Evolutionary conservation across 2,113 vertebrate genomes (phyloP), one percentile per base, ranked within the genome.

Genomic region (Ardeotis arabs): DNA sequence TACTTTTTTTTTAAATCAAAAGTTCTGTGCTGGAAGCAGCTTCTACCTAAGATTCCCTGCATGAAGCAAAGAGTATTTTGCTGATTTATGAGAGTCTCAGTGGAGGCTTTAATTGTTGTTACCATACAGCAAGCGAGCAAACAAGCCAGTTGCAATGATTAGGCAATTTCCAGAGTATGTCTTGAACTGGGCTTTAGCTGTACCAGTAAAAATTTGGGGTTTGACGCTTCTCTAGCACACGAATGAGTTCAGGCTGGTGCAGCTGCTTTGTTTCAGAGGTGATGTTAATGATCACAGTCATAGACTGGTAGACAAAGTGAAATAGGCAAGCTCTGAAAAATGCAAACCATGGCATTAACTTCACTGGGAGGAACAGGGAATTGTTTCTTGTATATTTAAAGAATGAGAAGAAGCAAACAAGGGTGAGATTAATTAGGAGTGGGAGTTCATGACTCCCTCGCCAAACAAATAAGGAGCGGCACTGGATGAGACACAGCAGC

Each of bases 401-500:
- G 70, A 85, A 47, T 77, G 59, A 70, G 63, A 91, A 94, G 78
- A 94, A 91, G 76, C 41, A 93, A 94, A 88, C 55, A 83, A 69
- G 37, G 24, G 81, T 4, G 39, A 91, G 74, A 88, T 90, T 80
- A 85, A 88, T 83, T 80, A 58, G 50, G 41, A 91, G 70, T n/a
- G 18, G 67, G 90, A 95, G 77, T 75, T 91, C 63, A 82, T 0
- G 0, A 28, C 55, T 91, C 37, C n/a, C 25, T 87, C 35, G 25
- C 52, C 74, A 68, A 77, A 62, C 0, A 0, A 78, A 72, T 9
- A 18, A 81, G 53, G 56, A 91, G 29, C 39, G 29, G 10, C 19
- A 14, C 20, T 53, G 69, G 39, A 25, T 2, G 0, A 52, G 28
- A 60, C 24, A 67, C 31, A 86, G 55, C n/a, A 82, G 44, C 22